Conservation (phyloP, 2,797 vertebrate species). For the Dipus sagitta region DNA sequence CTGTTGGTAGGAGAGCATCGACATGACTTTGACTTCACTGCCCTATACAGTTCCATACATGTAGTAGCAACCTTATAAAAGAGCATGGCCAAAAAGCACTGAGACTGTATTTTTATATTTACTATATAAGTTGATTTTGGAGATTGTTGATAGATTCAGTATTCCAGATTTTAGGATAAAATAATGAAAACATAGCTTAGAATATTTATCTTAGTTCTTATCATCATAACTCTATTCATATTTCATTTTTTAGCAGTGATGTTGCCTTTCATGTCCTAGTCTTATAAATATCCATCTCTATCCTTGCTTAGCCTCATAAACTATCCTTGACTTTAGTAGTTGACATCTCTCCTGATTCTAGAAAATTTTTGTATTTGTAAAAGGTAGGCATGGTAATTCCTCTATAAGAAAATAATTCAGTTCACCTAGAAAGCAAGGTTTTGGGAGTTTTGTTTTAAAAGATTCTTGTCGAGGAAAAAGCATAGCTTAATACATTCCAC, state of each 20-base stretch:
- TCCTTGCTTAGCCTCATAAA: constrained; percentile 30
- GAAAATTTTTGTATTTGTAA: constrained; percentile 64
- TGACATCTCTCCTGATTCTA: constrained; percentile 57
- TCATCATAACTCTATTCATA: too few relatives aligned
- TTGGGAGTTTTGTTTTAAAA: constrained; percentile 16
- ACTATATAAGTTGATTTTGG: constrained; percentile 60
- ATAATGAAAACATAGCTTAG: neutral
- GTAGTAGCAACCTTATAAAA: constrained; percentile 46
- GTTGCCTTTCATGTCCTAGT: constrained; percentile 52
- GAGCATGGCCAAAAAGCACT: neutral
- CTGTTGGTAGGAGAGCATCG: neutral
- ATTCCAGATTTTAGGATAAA: constrained; percentile 47
- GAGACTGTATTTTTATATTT: constrained; percentile 53
- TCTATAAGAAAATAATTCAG: constrained; percentile 39
- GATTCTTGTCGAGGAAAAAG: constrained; percentile 54
- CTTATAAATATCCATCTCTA: constrained; percentile 51
- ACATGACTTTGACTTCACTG: neutral
- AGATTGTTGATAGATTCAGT: constrained; percentile 60
- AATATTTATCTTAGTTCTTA: too few relatives aligned
- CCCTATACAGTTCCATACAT: neutral
- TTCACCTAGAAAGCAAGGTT: constrained; percentile 31
- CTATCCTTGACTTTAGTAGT: constrained; percentile 27
- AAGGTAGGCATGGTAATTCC: constrained; percentile 54
- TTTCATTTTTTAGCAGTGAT: constrained; percentile 52
- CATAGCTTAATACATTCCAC: constrained; percentile 52